A percentile compares a stretch with the other conserved stretches of the same genome.
Evolutionary conservation across 2,113 vertebrate genomes (phyloP).

Genomic region (Tachysurus fulvidraco): DNA sequence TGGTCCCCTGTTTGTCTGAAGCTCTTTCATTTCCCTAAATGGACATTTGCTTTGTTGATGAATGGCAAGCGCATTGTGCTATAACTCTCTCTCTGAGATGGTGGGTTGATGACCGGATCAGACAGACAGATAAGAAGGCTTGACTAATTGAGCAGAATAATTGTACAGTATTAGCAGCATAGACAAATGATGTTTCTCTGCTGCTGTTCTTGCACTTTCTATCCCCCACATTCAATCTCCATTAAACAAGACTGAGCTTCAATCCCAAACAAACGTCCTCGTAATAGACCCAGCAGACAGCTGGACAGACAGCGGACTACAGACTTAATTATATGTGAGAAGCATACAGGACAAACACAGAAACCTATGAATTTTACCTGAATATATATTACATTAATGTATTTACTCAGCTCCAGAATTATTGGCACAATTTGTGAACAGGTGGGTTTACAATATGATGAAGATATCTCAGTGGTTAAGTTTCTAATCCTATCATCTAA

Average conservation of each 20-base stretch:
- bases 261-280: conserved; percentile 75
- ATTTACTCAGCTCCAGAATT: background rate
- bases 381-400: background rate
- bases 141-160: conserved; percentile 80
- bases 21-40: conserved; percentile 90
- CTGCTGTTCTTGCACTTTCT: conserved; percentile 78
- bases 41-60: conserved; percentile 78
- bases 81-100: conserved; percentile 84
- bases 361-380: conserved; percentile 52
- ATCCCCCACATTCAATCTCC: background rate
- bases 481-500: background rate
- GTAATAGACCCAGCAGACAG: conserved; percentile 66
- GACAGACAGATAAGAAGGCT: conserved; percentile 52
- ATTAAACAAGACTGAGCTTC: conserved; percentile 71
- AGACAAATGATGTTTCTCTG: conserved; percentile 74
- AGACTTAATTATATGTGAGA: conserved; percentile 69
- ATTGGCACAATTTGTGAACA: background rate
- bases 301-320: conserved; percentile 59
- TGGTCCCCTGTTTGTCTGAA: conserved; percentile 82
- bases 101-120: conserved; percentile 76
- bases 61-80: conserved; percentile 80
- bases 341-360: conserved; percentile 31
- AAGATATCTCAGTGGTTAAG: background rate
- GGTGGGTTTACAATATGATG: background rate
- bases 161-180: conserved; percentile 65